Evolutionary conservation across 23 tunicate species (phyloP).

Genomic region (Botrylloides violaceus): DNA sequence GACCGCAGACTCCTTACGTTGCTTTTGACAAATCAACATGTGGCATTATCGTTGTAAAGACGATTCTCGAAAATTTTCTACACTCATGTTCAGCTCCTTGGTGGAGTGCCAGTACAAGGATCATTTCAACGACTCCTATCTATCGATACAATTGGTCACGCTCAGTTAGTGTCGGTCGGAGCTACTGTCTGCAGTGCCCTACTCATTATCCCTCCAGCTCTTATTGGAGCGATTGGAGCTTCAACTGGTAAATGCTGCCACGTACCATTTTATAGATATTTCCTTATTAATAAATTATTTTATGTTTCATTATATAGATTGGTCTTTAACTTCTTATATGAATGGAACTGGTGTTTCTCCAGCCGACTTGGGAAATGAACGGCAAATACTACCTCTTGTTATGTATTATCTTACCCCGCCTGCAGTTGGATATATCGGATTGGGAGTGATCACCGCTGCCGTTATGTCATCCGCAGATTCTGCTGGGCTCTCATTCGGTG

Average conservation of each 20-base stretch:
- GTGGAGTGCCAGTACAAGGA: slow-evolving; percentile 9
- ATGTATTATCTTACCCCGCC: slow-evolving; percentile 6
- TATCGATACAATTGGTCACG: background rate
- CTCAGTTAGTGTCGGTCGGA: background rate
- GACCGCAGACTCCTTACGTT: too few species aligned
- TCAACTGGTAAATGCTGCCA: background rate
- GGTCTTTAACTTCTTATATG: slow-evolving; percentile 6
- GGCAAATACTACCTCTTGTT: slow-evolving; percentile 5
- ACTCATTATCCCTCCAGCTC: background rate
- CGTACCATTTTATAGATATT: too few species aligned
- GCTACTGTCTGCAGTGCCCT: background rate
- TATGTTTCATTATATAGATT: slow-evolving; percentile 1
- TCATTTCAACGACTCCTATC: background rate
- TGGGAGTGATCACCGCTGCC: slow-evolving; percentile 4
- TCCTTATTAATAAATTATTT: too few species aligned
- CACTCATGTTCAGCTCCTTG: slow-evolving; percentile 6
- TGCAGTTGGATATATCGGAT: background rate
- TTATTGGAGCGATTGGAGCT: slow-evolving; percentile 20
- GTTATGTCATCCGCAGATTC: slow-evolving; percentile 15
- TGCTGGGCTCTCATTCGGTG: background rate
- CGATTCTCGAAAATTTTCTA: too few species aligned
- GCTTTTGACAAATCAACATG: too few species aligned
- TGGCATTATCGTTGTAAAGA: too few species aligned
- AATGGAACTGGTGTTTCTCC: slow-evolving; percentile 9
- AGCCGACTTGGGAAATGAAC: background rate